phyloP scores from a whole-genome alignment of 2,797 vertebrate genomes.

The Neosilurus mollespiculum region DNA sequence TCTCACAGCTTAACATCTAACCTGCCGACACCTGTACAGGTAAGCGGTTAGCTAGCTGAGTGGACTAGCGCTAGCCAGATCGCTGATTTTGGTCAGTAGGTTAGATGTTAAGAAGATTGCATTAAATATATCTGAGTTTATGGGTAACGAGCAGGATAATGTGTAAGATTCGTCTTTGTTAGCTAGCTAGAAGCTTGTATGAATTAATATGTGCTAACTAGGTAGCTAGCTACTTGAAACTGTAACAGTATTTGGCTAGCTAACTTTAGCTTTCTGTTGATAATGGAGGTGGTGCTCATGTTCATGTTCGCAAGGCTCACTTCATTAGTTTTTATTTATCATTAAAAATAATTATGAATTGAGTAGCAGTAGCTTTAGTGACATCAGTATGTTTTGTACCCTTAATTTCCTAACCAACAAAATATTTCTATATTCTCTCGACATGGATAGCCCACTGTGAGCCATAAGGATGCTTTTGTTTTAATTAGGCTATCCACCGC shows the following conservation, averaged over 20 bases:
- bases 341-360: too few relatives aligned
- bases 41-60: not conserved
- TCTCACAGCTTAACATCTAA: not conserved
- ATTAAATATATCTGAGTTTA: not conserved
- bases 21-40: not conserved
- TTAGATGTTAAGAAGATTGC: not conserved
- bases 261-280: not conserved
- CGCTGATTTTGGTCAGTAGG: too few relatives aligned
- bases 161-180: not conserved
- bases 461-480: constrained; percentile 61
- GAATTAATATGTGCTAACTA: not conserved
- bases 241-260: not conserved
- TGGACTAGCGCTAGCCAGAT: not conserved
- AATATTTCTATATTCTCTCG: not conserved
- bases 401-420: not conserved
- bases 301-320: not conserved
- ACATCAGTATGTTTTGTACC: not conserved
- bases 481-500: constrained; percentile 27
- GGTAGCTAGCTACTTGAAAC: not conserved
- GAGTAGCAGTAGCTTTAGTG: not conserved
- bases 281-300: not conserved
- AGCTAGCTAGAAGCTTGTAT: not conserved
- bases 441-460: constrained; percentile 1
- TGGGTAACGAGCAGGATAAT: not conserved
- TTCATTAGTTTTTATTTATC: not conserved